Evolutionary conservation across 1,140 invertebrate genomes (phyloP), one percentile per base, ranked within the genome.

Genomic region (Drosophila nebulosa): DNA sequence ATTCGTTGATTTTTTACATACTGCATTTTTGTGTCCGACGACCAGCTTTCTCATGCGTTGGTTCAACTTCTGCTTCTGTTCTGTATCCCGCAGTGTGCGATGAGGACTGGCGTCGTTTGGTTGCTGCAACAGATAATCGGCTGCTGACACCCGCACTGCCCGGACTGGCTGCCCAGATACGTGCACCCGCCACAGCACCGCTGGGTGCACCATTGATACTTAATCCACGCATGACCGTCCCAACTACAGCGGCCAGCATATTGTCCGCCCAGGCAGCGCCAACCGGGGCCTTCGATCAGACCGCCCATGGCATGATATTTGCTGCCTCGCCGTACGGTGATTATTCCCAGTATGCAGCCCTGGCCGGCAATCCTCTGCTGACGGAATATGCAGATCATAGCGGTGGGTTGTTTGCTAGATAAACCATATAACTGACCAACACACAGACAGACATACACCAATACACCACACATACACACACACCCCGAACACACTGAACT

Each of bases 381-480:
- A 95, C 96, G 79, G 96, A 97, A 91, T 97, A 97, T 93, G 94
- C 96, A 78, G 96, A 98, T 93, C 96, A 97, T 95, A 96, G 96
- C 94, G 97, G 97, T 98, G 97, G 96, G 97, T 98, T 97, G 92
- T 96, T 96, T 94, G 95, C 95, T 94, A 95, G 95, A 92, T 94
- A 92, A 94, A 80, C 58, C 18, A 46, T 21, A 46, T 12, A 24
- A 36, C n/a, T 14, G 12, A 46, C 39, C 9, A 21, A 46, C 9
- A 46, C 18, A 46, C 18, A 46, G 4, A 39, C 14, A 39, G 5
- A 39, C 16, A 9, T 18, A 42, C 4, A 42, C 39, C 14, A 46
- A 46, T 7, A 70, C 59, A 76, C 24, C 50, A 36, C 18, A 59
- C 26, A 26, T 10, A 18, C 2, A 42, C 7, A 18, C 16, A 9